Conservation (phyloP, 2,797 vertebrate species). For the Urocyon cinereoargenteus region DNA sequence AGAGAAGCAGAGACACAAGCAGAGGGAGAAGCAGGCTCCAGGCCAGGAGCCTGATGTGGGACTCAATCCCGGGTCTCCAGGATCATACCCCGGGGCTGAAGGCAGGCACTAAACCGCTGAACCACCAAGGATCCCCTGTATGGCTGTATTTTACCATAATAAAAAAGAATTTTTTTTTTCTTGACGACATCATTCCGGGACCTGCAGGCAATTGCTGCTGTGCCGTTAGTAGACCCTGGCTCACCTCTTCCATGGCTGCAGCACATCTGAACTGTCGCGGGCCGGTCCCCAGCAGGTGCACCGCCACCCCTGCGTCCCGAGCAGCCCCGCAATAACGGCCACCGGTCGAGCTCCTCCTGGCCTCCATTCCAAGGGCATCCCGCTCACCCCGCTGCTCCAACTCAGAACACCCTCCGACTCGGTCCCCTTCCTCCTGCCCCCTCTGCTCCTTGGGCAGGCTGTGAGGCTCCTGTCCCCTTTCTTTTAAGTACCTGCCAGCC, state of each 20-base stretch:
- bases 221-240: not conserved
- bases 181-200: not conserved
- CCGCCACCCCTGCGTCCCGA: too few species aligned
- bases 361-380: fast-evolving
- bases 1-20: too few species aligned
- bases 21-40: too few species aligned
- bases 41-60: too few species aligned
- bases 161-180: not conserved
- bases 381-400: not conserved
- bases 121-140: too few species aligned
- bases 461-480: not conserved
- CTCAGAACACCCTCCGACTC: not conserved
- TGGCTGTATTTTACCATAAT: not conserved
- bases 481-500: not conserved
- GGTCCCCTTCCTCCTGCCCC: not conserved
- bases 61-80: too few species aligned
- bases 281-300: not conserved
- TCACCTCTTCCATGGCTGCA: not conserved
- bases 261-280: not conserved
- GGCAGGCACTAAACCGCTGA: too few species aligned
- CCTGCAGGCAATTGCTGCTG: not conserved
- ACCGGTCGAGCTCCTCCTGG: not conserved
- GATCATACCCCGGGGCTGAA: too few species aligned
- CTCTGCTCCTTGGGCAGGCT: not conserved
- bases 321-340: fast-evolving